Percentiles rank a stretch among this genome's conserved stretches.
phyloP scores from a whole-genome alignment of 2,888 invertebrate genomes.

The Galerucella pusilla region DNA sequence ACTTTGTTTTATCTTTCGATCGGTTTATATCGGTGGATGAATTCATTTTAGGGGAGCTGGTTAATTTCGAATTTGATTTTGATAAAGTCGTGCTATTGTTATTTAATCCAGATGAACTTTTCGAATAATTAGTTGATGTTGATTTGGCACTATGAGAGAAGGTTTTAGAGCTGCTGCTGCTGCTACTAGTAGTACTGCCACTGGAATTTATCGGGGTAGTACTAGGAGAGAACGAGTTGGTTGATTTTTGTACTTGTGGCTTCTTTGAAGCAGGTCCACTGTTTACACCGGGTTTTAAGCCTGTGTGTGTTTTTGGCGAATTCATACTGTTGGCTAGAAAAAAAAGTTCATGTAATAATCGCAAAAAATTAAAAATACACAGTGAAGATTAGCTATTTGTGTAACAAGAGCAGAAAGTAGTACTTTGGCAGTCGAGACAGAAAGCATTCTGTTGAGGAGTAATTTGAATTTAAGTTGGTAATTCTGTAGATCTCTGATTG shows the following conservation, averaged over 20 bases:
- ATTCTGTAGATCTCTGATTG: no score
- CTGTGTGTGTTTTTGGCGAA: conserved; percentile 84
- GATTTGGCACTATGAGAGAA: conserved; percentile 46
- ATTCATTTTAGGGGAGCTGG: conserved; percentile 70
- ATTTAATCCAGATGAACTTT: conserved; percentile 37
- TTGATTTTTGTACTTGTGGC: conserved; percentile 67
- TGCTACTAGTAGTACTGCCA: conserved; percentile 22
- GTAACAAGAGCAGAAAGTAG: no score
- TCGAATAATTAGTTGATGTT: conserved; percentile 37
- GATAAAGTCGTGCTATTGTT: conserved; percentile 39
- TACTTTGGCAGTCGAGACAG: no score
- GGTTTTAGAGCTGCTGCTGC: conserved; percentile 40
- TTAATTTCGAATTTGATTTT: conserved; percentile 47
- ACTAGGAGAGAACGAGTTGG: conserved; percentile 26
- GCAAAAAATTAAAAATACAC: no score
- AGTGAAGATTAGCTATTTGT: no score
- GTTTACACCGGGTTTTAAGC: conserved; percentile 84
- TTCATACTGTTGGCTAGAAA: conserved; percentile 64
- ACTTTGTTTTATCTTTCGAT: conserved; percentile 72
- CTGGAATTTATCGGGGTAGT: conserved; percentile 36
- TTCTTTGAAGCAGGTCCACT: conserved; percentile 90
- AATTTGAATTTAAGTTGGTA: no score
- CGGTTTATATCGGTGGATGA: conserved; percentile 70
- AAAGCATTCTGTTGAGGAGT: no score
- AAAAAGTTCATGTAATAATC: neutral